Conservation (phyloP, 1,140 invertebrate genomes). For the Zaprionus inermis region DNA sequence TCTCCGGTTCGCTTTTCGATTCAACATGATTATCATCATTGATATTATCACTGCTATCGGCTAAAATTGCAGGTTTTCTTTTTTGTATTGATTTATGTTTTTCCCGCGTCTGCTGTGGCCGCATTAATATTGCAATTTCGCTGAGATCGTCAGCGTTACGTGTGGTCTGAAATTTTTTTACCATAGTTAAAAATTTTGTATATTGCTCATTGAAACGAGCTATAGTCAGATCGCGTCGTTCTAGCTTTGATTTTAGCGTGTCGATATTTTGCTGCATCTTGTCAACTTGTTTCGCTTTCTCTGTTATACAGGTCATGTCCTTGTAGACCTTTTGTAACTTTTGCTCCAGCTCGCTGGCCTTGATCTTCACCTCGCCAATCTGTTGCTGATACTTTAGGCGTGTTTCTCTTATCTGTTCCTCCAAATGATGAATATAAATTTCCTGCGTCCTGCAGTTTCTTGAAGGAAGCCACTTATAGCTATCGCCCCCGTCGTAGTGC, state of each 20-base stretch:
- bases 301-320: conserved; percentile 44
- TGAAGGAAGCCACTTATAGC: neutral
- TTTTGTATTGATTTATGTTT: neutral
- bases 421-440: conserved; percentile 51
- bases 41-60: neutral
- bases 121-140: neutral
- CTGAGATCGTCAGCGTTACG: neutral
- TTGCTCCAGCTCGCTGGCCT: conserved; percentile 39
- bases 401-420: conserved; percentile 55
- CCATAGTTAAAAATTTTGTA: conserved; percentile 24
- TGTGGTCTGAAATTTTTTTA: neutral
- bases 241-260: conserved; percentile 35
- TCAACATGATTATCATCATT: neutral
- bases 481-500: conserved; percentile 4
- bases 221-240: conserved; percentile 51
- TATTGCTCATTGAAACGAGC: conserved; percentile 53
- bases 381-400: conserved; percentile 52
- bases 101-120: neutral
- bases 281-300: conserved; percentile 44
- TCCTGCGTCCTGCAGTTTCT: conserved; percentile 22
- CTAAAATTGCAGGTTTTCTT: neutral
- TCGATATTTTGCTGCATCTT: conserved; percentile 19
- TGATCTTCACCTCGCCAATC: conserved; percentile 47
- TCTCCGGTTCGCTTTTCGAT: neutral
- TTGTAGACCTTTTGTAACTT: conserved; percentile 40